A percentile compares a stretch with the other conserved stretches of the same genome.
These are phyloP conservation scores for Nerophis lumbriciformis DNA, from an alignment of 2,113 vertebrate species.

Conservation along the genomic window DNA sequence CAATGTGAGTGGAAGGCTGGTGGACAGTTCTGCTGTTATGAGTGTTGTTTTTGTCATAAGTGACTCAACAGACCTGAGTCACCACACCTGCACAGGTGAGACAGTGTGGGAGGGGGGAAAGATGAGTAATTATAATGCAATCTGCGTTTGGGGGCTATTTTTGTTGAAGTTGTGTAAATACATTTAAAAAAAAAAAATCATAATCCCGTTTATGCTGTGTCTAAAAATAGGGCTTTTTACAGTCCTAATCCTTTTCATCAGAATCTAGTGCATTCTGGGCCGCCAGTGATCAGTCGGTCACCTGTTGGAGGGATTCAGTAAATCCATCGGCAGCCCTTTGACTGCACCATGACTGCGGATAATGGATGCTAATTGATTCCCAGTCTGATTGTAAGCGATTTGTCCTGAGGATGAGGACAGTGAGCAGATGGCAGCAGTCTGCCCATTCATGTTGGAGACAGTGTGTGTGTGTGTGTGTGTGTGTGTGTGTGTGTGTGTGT, in stretches of 20 bases:
- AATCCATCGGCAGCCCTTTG: constrained; percentile 33
- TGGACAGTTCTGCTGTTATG: constrained; percentile 37
- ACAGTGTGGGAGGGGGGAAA: not conserved
- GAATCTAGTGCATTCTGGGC: constrained; percentile 14
- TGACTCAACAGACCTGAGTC: constrained; percentile 51
- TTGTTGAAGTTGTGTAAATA: too few relatives aligned
- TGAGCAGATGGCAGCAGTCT: constrained; percentile 58
- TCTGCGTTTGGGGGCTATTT: too few relatives aligned
- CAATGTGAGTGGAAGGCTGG: constrained; percentile 14
- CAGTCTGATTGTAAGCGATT: constrained; percentile 46
- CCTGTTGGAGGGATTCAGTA: constrained; percentile 27
- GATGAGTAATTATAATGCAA: too few relatives aligned
- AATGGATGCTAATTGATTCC: constrained; percentile 61
- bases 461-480: constrained; percentile 5
- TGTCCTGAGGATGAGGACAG: constrained; percentile 48
- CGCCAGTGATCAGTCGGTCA: constrained; percentile 47
- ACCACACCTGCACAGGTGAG: constrained; percentile 22
- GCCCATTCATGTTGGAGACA: constrained; percentile 26
- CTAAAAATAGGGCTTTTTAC: constrained; percentile 30
- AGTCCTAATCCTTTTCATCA: constrained; percentile 2
- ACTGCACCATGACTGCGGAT: constrained; percentile 29
- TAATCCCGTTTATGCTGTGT: constrained; percentile 24
- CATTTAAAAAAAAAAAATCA: constrained; percentile 21
- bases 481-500: constrained; percentile 19
- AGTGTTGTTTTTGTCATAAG: constrained; percentile 39